phyloP scores from a whole-genome alignment of 2,888 invertebrate species.

The Drosophila borborema region DNA sequence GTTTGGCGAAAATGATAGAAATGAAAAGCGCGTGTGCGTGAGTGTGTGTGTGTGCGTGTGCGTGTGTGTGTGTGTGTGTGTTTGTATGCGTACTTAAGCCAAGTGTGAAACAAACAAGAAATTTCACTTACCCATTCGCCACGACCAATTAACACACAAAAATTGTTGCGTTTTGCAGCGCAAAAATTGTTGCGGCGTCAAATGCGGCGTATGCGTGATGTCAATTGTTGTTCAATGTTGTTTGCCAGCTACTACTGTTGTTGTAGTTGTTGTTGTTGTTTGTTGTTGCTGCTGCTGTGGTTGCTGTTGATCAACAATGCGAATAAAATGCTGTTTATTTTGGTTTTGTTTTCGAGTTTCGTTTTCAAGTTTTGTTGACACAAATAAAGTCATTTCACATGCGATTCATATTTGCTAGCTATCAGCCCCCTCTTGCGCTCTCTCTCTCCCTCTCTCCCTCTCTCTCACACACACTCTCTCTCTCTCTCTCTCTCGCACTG shows the following conservation, averaged over 20 bases:
- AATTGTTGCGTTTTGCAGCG: slow-evolving; percentile 16
- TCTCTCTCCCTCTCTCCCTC: not conserved
- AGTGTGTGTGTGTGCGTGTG: not conserved
- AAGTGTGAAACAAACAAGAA: slow-evolving; percentile 35
- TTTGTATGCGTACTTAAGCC: slow-evolving; percentile 10
- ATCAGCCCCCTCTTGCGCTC: slow-evolving; percentile 4
- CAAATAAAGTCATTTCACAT: slow-evolving; percentile 50
- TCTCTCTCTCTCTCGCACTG: not conserved
- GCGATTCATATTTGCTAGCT: slow-evolving; percentile 34
- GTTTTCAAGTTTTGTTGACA: slow-evolving; percentile 38
- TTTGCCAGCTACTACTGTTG: slow-evolving; percentile 13
- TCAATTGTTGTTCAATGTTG: slow-evolving; percentile 35
- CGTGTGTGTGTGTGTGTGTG: not conserved
- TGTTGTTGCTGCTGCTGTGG: slow-evolving; percentile 15
- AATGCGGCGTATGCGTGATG: slow-evolving; percentile 57
- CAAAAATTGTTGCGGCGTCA: slow-evolving; percentile 23
- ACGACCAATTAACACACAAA: slow-evolving; percentile 57
- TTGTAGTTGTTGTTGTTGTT: slow-evolving; percentile 3
- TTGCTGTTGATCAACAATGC: slow-evolving; percentile 34
- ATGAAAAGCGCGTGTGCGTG: slow-evolving; percentile 15
- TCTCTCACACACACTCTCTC: no score
- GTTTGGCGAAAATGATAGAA: slow-evolving; percentile 10
- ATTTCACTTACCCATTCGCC: slow-evolving; percentile 46
- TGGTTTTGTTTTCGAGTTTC: slow-evolving; percentile 15
- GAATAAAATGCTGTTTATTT: slow-evolving; percentile 18